Percentiles rank a stretch among this genome's conserved stretches.
Evolutionary conservation across 2,113 vertebrate species (phyloP).

Genomic region (Mus musculus): GRCm39 chr1:110679501-110680000

Average conservation of each 20-base stretch:
- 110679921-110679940: not conserved
- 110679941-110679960: not conserved
- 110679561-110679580: constrained; percentile 70
- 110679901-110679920: not conserved
- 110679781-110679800: not conserved
- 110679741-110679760: not conserved
- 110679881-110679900: not conserved
- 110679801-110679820: not conserved
- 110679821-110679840: not conserved
- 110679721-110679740: not conserved
- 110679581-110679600: constrained; percentile 73
- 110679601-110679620: constrained; percentile 55
- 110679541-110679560: constrained; percentile 74
- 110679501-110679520: constrained; percentile 79
- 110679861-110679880: not conserved
- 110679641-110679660: constrained; percentile 57
- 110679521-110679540: constrained; percentile 64
- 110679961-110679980: not conserved
- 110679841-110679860: not conserved
- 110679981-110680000: not conserved
- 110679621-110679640: constrained; percentile 63
- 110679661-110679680: not conserved
- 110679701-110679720: constrained; percentile 45
- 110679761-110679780: not conserved
- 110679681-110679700: constrained; percentile 40